phyloP scores from a whole-genome alignment of 2,797 vertebrate genomes.

The Siniperca obscura region DNA sequence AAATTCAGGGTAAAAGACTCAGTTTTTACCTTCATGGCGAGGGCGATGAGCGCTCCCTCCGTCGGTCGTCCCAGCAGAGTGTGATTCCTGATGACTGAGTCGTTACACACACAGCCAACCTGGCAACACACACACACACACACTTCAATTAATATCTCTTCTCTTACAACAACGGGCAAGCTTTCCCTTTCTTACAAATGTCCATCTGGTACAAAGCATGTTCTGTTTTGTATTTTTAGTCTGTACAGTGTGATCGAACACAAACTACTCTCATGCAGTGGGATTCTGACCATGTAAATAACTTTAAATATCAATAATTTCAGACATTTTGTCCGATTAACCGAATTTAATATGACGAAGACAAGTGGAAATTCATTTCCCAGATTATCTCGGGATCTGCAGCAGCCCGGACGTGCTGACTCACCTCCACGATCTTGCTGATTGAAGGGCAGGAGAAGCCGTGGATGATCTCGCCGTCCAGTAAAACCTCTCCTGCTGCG shows the following conservation, averaged over 20 bases:
- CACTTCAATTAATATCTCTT: not conserved
- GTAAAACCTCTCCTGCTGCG: constrained; percentile 90
- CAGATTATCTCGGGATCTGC: too few relatives aligned
- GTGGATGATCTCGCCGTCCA: constrained; percentile 92
- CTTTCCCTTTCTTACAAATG: not conserved
- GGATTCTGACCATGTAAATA: not conserved
- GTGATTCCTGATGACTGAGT: constrained; percentile 93
- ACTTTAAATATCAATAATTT: not conserved
- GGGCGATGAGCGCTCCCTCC: constrained; percentile 89
- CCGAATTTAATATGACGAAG: not conserved
- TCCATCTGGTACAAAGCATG: not conserved
- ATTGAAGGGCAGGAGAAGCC: constrained; percentile 92
- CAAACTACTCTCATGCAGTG: not conserved
- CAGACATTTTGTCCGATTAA: not conserved
- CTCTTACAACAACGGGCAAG: not conserved
- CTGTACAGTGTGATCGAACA: not conserved
- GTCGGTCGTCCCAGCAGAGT: constrained; percentile 95
- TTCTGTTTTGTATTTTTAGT: not conserved
- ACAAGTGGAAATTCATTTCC: not conserved
- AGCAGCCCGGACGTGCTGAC: not conserved
- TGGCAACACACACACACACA: constrained; percentile 74
- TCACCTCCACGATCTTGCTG: constrained; percentile 94
- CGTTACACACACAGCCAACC: constrained; percentile 96
- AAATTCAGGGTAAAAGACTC: too few relatives aligned
- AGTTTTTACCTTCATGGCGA: constrained; percentile 83